A percentile compares a stretch with the other conserved stretches of the same genome.
Conservation (phyloP, 2,113 vertebrate species). For the Phrynosoma blainvillii region DNA sequence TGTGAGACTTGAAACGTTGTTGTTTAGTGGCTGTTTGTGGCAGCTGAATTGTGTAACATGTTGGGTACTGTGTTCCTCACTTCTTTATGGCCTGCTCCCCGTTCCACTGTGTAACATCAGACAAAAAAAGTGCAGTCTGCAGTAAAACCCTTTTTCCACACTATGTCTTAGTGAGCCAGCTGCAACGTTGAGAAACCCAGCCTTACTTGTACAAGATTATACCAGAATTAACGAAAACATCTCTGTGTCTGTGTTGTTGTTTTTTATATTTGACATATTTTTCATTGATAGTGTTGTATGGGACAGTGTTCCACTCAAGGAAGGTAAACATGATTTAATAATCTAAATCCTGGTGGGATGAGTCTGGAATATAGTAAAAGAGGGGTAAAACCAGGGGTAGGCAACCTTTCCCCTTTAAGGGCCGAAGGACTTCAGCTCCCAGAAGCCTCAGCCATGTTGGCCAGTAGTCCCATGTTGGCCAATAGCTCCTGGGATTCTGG, state of each 20-base stretch:
- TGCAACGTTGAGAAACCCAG: slow-evolving; percentile 1
- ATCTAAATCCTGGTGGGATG: no score
- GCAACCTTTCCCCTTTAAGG: no score
- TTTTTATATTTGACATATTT: not conserved
- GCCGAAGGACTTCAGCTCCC: no score
- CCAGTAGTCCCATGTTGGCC: no score
- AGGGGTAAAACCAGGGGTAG: no score
- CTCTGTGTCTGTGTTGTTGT: not conserved
- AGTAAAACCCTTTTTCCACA: slow-evolving; percentile 37
- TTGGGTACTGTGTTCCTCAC: slow-evolving; percentile 35
- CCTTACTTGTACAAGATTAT: slow-evolving; percentile 23
- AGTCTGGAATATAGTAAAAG: no score
- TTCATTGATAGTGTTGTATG: not conserved
- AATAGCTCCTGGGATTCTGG: no score
- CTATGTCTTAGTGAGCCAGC: slow-evolving; percentile 13
- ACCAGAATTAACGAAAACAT: slow-evolving; percentile 16
- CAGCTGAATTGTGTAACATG: slow-evolving; percentile 61
- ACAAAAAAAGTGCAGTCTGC: slow-evolving; percentile 28
- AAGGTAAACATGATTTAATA: no score
- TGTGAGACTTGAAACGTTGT: slow-evolving; percentile 47
- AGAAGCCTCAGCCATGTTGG: no score
- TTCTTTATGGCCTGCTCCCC: slow-evolving; percentile 24
- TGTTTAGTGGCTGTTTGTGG: slow-evolving; percentile 63
- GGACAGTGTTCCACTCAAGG: no score
- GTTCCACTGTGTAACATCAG: slow-evolving; percentile 34